Base-by-base conservation (phyloP, 2,797 vertebrate genomes). In the Avahi laniger region DNA sequence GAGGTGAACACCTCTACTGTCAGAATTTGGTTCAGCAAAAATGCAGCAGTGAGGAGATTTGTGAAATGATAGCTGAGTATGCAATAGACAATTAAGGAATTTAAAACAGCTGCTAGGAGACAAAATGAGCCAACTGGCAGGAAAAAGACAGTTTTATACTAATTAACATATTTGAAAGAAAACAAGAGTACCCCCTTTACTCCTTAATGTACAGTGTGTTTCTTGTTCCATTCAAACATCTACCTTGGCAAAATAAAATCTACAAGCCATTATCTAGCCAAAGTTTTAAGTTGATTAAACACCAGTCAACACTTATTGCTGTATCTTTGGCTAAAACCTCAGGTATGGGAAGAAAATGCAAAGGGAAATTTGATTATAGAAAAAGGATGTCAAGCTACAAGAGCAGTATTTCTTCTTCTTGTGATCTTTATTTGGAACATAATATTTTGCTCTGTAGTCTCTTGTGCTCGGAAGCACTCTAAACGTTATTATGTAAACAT, bases 41-140 rank as follows among this genome's bases (percentile, higher is more conserved):
- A 95, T 92, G 95, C 85, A 98, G 91, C 97, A 97, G 78, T 95
- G 97, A 98, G 96, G 95, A 97, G 97, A 87, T 96, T 69, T 93
- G 96, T 97, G 96, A 97, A 97, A 98, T 94, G 98, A 97, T 94
- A 97, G 98, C 96, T 97, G 97, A 98, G 97, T 96, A 97, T 98
- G 98, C 97, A 98, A 96, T 90, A 97, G 96, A 98, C 73, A 96
- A 96, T 97, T 97, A 98, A 97, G 95, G 97, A 98, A 96, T 98
- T 96, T 96, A 96, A 97, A 98, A 98, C 98, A 98, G 98, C 97
- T 98, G 98, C 96, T 97, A 97, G 89, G 94, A 98, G 95, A 94
- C 87, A 18, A 96, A 95, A 97, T 82, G 89, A 88, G 97, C 96
- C 94, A 97, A 94, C 89, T 95, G 95, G 97, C 92, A 97, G 95